These are phyloP conservation scores for Thysanoteuthis rhombus DNA, from an alignment of 2,888 invertebrate species.

Conservation along the genomic window DNA sequence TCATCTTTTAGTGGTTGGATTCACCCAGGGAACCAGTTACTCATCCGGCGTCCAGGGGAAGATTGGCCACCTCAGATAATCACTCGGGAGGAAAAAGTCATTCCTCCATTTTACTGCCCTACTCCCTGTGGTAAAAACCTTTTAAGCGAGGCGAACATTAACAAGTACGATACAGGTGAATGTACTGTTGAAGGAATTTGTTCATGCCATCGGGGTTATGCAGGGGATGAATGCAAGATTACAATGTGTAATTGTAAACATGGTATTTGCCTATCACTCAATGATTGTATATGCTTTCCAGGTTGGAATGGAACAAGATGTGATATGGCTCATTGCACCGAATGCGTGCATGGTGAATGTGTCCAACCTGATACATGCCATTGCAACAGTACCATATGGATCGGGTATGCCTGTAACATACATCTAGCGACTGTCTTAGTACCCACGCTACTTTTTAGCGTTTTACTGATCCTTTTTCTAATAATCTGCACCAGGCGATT, in stretches of 20 bases:
- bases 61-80: too few relatives aligned
- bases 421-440: conserved; percentile 38
- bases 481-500: background rate
- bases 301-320: conserved; percentile 43
- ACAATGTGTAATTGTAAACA: conserved; percentile 42
- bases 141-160: background rate
- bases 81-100: too few relatives aligned
- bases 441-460: conserved; percentile 34
- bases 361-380: conserved; percentile 44
- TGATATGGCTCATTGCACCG: conserved; percentile 40
- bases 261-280: conserved; percentile 41
- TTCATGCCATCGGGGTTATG: conserved; percentile 41
- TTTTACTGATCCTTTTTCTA: background rate
- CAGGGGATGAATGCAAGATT: conserved; percentile 38
- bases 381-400: conserved; percentile 38
- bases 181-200: background rate
- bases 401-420: conserved; percentile 37
- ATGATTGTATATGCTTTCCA: conserved; percentile 42
- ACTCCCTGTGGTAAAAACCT: background rate
- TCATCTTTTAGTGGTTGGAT: background rate
- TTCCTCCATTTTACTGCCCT: background rate
- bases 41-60: background rate
- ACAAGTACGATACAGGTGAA: background rate
- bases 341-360: conserved; percentile 45
- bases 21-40: background rate